phyloP scores from a whole-genome alignment of 1,140 invertebrate species.

The Goniozus legneri region DNA sequence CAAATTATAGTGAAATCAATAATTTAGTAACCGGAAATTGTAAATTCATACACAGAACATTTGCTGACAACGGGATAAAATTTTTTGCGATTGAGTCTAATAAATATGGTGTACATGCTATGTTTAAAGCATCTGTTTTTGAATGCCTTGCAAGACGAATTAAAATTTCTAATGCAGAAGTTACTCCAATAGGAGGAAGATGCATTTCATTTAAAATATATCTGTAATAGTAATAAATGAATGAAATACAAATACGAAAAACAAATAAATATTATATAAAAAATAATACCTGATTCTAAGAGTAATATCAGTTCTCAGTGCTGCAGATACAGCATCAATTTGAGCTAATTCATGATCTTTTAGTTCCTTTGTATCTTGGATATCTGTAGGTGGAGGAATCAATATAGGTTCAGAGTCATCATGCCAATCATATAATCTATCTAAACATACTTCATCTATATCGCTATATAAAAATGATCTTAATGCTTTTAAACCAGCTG shows the following conservation, averaged over 20 bases:
- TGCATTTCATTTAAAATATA: slow-evolving; percentile 67
- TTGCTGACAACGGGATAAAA: slow-evolving; percentile 57
- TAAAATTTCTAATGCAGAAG: slow-evolving; percentile 68
- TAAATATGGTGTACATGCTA: slow-evolving; percentile 58
- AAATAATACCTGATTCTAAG: slow-evolving; percentile 61
- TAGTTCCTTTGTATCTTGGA: slow-evolving; percentile 64
- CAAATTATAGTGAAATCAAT: slow-evolving; percentile 18
- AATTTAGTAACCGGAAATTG: background rate
- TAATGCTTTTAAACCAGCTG: slow-evolving; percentile 69
- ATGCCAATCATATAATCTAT: slow-evolving; percentile 66
- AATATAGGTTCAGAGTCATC: slow-evolving; percentile 39
- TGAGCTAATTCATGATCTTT: slow-evolving; percentile 83
- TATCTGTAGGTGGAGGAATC: slow-evolving; percentile 64
- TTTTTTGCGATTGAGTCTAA: slow-evolving; percentile 57
- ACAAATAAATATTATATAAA: slow-evolving; percentile 3
- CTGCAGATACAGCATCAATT: slow-evolving; percentile 69
- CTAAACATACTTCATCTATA: slow-evolving; percentile 73
- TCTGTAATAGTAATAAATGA: slow-evolving; percentile 44
- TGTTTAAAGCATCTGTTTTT: slow-evolving; percentile 57
- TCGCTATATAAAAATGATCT: slow-evolving; percentile 70
- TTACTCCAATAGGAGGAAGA: slow-evolving; percentile 63
- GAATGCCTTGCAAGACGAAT: slow-evolving; percentile 68
- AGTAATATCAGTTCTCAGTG: slow-evolving; percentile 74
- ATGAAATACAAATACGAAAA: background rate
- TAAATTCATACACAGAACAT: too few species aligned